Conservation (phyloP, 2,113 vertebrate genomes). For the Haemorhous mexicanus region DNA sequence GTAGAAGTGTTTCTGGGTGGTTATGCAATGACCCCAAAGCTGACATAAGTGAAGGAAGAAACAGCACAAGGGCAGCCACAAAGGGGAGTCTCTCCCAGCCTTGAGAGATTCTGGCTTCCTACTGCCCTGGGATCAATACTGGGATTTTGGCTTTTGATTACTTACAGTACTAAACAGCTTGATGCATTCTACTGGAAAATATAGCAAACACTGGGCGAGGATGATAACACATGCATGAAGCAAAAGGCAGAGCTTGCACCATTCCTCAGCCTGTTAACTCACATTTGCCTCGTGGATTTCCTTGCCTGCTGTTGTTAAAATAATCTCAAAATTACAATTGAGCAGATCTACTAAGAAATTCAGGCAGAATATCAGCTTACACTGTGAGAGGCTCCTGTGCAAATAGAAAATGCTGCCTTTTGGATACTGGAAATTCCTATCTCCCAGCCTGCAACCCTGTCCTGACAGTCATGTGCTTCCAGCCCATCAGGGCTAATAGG, state of each 20-base stretch:
- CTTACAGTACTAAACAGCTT: not conserved
- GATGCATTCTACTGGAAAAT: not conserved
- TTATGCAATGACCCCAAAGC: not conserved
- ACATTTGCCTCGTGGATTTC: not conserved
- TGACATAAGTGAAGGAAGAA: not conserved
- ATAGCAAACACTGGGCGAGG: not conserved
- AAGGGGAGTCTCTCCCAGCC: not conserved
- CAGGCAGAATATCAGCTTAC: slow-evolving; percentile 5
- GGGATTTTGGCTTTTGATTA: not conserved
- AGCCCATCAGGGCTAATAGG: slow-evolving; percentile 36
- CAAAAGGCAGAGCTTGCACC: not conserved
- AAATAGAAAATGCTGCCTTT: not conserved
- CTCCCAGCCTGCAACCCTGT: not conserved
- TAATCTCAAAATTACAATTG: slow-evolving; percentile 22
- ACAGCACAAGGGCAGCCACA: not conserved
- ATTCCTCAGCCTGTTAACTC: not conserved
- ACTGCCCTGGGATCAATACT: not conserved
- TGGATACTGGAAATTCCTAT: slow-evolving; percentile 4
- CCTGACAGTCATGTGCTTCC: not conserved
- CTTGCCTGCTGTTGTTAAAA: not conserved
- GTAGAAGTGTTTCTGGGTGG: not conserved
- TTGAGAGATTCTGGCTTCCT: not conserved
- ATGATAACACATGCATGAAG: not conserved
- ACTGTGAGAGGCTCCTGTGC: not conserved
- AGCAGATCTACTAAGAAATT: not conserved